Percentiles rank a stretch among this genome's conserved stretches.
Evolutionary conservation across 2,888 invertebrate species (phyloP).

Genomic region (Patella ulyssiponensis): DNA sequence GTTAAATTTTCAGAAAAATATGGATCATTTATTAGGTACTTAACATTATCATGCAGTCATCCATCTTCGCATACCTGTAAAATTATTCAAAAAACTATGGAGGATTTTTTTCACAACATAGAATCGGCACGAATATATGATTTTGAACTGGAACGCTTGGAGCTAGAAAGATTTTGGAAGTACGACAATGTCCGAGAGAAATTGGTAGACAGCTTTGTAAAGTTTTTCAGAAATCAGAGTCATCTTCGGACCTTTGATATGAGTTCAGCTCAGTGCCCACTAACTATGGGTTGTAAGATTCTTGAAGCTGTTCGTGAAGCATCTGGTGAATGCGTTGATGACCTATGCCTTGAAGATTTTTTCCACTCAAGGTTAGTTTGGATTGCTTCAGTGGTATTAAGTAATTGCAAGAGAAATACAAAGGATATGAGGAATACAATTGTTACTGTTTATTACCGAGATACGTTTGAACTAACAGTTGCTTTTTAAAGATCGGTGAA

Average conservation of each 20-base stretch:
- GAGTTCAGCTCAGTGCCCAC: constrained; percentile 46
- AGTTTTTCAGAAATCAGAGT: constrained; percentile 53
- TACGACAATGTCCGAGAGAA: constrained; percentile 53
- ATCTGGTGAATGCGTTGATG: constrained; percentile 46
- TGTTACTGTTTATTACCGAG: too few relatives aligned
- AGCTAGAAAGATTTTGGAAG: constrained; percentile 60
- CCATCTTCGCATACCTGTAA: constrained; percentile 55
- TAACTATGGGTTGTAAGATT: constrained; percentile 48
- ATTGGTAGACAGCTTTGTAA: constrained; percentile 47
- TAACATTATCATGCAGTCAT: constrained; percentile 55
- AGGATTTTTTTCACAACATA: constrained; percentile 49
- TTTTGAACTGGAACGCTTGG: constrained; percentile 52
- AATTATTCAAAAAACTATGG: constrained; percentile 52
- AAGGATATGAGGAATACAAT: too few relatives aligned
- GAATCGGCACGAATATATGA: constrained; percentile 45
- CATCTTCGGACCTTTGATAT: constrained; percentile 49
- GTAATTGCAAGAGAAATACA: too few relatives aligned
- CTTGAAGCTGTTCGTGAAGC: constrained; percentile 52
- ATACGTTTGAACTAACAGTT: too few relatives aligned
- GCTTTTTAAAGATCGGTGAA: too few relatives aligned
- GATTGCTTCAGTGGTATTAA: too few relatives aligned
- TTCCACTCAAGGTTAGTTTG: constrained; percentile 42
- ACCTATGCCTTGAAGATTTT: constrained; percentile 58
- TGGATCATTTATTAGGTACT: constrained; percentile 47
- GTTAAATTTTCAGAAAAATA: constrained; percentile 50